phyloP scores from a whole-genome alignment of 1,140 invertebrate species.

The Drosophila leontia region DNA sequence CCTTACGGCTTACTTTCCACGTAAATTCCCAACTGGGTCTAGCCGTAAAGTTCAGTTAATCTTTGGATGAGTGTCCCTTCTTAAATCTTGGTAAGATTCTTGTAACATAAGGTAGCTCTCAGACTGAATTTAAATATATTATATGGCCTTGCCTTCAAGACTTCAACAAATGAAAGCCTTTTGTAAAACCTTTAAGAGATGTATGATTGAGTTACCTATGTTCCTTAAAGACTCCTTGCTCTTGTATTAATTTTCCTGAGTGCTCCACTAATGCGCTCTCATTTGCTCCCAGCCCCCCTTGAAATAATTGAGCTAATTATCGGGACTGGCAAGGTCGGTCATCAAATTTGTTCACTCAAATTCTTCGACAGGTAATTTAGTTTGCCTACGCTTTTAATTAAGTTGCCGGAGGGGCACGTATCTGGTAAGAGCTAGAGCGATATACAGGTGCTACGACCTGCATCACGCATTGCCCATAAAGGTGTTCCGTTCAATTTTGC shows the following conservation, averaged over 20 bases:
- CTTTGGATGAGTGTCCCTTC: not conserved
- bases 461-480: conserved; percentile 49
- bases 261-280: conserved; percentile 24
- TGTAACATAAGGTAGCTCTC: not conserved
- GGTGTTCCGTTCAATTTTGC: conserved; percentile 48
- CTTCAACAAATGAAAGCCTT: not conserved
- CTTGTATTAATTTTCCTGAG: conserved; percentile 15
- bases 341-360: conserved; percentile 48
- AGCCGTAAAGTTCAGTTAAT: not conserved
- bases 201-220: not conserved
- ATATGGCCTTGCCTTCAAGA: not conserved
- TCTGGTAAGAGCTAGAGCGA: conserved; percentile 12
- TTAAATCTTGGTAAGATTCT: not conserved
- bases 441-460: conserved; percentile 8
- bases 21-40: not conserved
- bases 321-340: conserved; percentile 30
- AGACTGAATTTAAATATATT: not conserved
- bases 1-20: not conserved
- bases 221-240: not conserved
- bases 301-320: conserved; percentile 47
- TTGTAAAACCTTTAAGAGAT: not conserved
- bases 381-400: conserved; percentile 56
- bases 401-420: conserved; percentile 42
- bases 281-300: not conserved
- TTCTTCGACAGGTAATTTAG: conserved; percentile 59